Evolutionary conservation across 1,140 invertebrate genomes (phyloP).

Genomic region (Drosophila insularis): DNA sequence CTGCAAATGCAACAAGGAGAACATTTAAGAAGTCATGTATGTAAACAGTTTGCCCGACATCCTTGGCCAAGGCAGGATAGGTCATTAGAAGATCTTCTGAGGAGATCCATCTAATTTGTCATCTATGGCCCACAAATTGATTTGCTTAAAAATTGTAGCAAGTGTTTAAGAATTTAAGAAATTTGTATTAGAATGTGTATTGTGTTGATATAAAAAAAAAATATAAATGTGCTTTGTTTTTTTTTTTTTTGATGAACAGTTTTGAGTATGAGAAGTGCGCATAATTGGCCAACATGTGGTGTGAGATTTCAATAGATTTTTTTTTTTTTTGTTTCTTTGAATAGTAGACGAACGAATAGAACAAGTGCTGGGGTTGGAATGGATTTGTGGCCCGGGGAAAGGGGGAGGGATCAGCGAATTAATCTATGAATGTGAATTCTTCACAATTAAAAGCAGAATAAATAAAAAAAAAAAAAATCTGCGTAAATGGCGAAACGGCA

Average conservation of each 20-base stretch:
- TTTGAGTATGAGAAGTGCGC: constrained; percentile 56
- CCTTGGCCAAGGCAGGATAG: no score
- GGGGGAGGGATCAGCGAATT: constrained; percentile 28
- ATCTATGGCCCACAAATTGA: no score
- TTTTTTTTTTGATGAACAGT: constrained; percentile 54
- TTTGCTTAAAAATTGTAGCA: constrained; percentile 3
- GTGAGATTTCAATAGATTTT: not conserved
- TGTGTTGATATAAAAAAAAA: not conserved
- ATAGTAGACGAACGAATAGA: constrained; percentile 16
- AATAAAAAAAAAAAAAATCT: constrained; percentile 9
- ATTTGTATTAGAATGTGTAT: not conserved
- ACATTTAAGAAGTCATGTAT: not conserved
- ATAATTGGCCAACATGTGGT: constrained; percentile 69
- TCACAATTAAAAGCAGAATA: constrained; percentile 13
- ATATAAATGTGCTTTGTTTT: not conserved
- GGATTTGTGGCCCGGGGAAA: not conserved
- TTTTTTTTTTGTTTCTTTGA: not conserved
- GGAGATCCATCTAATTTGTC: no score
- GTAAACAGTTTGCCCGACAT: no score
- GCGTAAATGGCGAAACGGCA: constrained; percentile 29
- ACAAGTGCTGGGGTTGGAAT: not conserved
- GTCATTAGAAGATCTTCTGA: no score
- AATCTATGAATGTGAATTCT: constrained; percentile 49
- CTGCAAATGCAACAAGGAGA: not conserved
- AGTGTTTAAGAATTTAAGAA: constrained; percentile 17